Percentiles rank a stretch among this genome's conserved stretches.
Evolutionary conservation across 2,113 vertebrate genomes (phyloP).

Genomic region (Ailurus styani): DNA sequence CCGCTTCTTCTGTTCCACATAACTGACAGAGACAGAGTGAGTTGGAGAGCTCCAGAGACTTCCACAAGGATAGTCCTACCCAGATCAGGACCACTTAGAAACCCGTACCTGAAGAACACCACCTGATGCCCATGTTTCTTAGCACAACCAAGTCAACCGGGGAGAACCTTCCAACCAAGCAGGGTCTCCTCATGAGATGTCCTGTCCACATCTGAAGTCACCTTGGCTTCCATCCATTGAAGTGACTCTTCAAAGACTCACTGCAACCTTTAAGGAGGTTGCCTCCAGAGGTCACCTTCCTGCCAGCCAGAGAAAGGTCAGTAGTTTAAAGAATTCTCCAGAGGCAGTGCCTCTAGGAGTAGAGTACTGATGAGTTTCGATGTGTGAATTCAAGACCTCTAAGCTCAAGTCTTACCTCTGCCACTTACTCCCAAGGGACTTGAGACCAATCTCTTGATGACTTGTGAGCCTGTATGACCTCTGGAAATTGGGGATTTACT

Average conservation of each 20-base stretch:
- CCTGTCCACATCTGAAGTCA: background rate
- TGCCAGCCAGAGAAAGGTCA: background rate
- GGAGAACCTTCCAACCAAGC: background rate
- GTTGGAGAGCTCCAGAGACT: background rate
- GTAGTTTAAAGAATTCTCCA: background rate
- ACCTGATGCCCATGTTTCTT: background rate
- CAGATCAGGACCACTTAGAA: background rate
- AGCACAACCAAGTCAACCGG: background rate
- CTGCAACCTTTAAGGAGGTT: accelerated
- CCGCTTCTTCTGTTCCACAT: background rate
- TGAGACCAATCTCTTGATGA: background rate
- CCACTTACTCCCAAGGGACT: background rate
- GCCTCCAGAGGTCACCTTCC: background rate
- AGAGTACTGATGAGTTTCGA: background rate
- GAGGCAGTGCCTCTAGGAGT: background rate
- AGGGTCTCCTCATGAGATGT: background rate
- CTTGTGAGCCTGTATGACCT: background rate
- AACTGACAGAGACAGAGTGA: background rate
- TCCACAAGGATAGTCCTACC: background rate
- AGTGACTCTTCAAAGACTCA: background rate
- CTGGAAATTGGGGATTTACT: background rate
- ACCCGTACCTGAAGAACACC: background rate
- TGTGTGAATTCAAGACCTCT: background rate
- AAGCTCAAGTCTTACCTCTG: background rate
- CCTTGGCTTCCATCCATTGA: background rate